Evolutionary conservation across 2,888 invertebrate species (phyloP).

Genomic region (Trachelus stipa): DNA sequence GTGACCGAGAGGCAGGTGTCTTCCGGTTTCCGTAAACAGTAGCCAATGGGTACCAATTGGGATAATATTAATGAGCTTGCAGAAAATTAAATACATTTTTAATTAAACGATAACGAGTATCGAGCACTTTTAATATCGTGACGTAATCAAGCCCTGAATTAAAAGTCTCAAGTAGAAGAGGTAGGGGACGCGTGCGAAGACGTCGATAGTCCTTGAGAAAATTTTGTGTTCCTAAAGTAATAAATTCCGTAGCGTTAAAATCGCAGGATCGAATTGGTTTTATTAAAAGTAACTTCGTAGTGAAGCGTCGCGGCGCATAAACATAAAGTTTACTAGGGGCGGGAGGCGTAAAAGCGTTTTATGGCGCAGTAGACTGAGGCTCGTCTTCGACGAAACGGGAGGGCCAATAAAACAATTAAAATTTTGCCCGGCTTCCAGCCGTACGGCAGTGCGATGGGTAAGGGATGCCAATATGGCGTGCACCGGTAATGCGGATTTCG

Average conservation of each 20-base stretch:
- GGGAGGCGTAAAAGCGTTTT: constrained; percentile 39
- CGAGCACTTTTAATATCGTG: no score
- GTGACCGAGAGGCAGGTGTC: constrained; percentile 45
- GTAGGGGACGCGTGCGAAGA: no score
- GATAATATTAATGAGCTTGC: no score
- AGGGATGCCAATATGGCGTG: no score
- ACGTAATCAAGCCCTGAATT: no score
- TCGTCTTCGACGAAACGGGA: constrained; percentile 37
- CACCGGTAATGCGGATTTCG: constrained; percentile 22
- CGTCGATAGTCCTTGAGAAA: no score
- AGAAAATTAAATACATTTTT: no score
- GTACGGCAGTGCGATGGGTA: no score
- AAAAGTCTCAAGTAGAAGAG: no score
- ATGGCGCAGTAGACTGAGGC: constrained; percentile 27
- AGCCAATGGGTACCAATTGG: no score
- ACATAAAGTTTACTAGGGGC: constrained; percentile 43
- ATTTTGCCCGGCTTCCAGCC: constrained; percentile 19
- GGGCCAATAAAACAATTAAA: constrained; percentile 55
- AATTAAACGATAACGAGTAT: no score
- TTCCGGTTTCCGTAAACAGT: constrained; percentile 34
- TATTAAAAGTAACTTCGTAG: neutral
- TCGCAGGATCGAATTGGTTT: neutral
- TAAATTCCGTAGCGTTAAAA: neutral
- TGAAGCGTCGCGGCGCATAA: constrained; percentile 12
- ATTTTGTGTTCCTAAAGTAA: no score